These are phyloP conservation scores for Oryzias sinensis DNA, from an alignment of 2,797 vertebrate genomes.

Conservation along the genomic window DNA sequence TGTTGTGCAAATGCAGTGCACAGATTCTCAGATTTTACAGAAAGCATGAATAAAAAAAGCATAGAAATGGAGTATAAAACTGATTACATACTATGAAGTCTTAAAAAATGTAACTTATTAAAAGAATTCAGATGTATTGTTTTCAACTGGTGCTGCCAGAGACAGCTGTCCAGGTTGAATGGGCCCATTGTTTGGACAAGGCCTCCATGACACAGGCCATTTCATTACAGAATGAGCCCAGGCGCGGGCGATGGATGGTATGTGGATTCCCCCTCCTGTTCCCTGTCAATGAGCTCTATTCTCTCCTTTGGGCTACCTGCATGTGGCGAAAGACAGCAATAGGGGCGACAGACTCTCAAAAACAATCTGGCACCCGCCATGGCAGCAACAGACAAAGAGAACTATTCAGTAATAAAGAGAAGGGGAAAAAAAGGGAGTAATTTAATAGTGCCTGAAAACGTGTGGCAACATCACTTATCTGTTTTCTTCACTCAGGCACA, in stretches of 20 bases:
- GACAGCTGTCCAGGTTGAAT: conserved; percentile 73
- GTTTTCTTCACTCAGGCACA: conserved; percentile 11
- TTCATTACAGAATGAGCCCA: conserved; percentile 74
- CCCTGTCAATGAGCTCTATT: conserved; percentile 65
- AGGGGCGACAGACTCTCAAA: conserved; percentile 60
- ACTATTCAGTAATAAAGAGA: conserved; percentile 43
- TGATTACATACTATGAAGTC: no score
- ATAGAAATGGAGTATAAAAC: no score
- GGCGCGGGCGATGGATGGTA: conserved; percentile 63
- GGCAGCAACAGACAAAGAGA: conserved; percentile 39
- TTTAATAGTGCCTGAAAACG: conserved; percentile 52
- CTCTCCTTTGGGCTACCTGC: conserved; percentile 64
- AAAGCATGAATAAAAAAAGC: no score
- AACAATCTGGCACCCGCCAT: conserved; percentile 66
- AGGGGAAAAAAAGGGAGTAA: conserved; percentile 56
- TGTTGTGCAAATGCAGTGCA: no score
- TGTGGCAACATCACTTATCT: conserved; percentile 20
- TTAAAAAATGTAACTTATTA: no score
- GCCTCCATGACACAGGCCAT: conserved; percentile 77
- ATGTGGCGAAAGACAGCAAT: conserved; percentile 61
- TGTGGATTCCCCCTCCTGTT: conserved; percentile 51
- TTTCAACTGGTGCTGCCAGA: conserved; percentile 73
- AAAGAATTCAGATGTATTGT: conserved; percentile 68
- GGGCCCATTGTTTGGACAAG: conserved; percentile 74
- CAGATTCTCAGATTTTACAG: no score